These are phyloP conservation scores for Elymnias hypermnestra DNA, from an alignment of 1,140 invertebrate species.

Conservation along the genomic window DNA sequence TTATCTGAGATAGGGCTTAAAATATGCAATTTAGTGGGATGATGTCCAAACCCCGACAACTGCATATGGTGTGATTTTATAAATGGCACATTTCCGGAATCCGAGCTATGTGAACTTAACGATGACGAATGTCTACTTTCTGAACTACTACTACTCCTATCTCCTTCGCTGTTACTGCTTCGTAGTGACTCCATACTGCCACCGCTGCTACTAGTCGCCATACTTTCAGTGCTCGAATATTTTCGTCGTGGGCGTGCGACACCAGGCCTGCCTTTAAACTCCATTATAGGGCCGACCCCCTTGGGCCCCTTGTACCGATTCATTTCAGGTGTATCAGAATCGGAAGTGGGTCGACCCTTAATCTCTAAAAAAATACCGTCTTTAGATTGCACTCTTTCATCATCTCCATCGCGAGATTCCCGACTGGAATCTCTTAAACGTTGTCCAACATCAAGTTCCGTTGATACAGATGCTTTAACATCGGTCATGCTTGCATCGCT, in stretches of 20 bases:
- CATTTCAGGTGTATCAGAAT: slow-evolving; percentile 75
- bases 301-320: slow-evolving; percentile 73
- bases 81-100: slow-evolving; percentile 81
- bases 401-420: slow-evolving; percentile 76
- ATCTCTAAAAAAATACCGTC: slow-evolving; percentile 82
- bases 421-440: slow-evolving; percentile 68
- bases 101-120: slow-evolving; percentile 88
- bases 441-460: slow-evolving; percentile 67
- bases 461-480: slow-evolving; percentile 58
- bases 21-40: slow-evolving; percentile 86
- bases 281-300: slow-evolving; percentile 80
- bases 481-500: slow-evolving; percentile 79
- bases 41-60: slow-evolving; percentile 80
- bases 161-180: slow-evolving; percentile 89
- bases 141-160: slow-evolving; percentile 86
- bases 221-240: slow-evolving; percentile 90
- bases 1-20: slow-evolving; percentile 93
- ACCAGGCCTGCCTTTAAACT: slow-evolving; percentile 81
- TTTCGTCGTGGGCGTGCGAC: slow-evolving; percentile 78
- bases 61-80: slow-evolving; percentile 78
- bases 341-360: slow-evolving; percentile 80
- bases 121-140: slow-evolving; percentile 87
- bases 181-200: slow-evolving; percentile 89
- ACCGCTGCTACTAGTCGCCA: slow-evolving; percentile 89
- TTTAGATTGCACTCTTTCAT: slow-evolving; percentile 78